Conservation (phyloP, 2,113 vertebrate species). For the Callopanchax toddi region DNA sequence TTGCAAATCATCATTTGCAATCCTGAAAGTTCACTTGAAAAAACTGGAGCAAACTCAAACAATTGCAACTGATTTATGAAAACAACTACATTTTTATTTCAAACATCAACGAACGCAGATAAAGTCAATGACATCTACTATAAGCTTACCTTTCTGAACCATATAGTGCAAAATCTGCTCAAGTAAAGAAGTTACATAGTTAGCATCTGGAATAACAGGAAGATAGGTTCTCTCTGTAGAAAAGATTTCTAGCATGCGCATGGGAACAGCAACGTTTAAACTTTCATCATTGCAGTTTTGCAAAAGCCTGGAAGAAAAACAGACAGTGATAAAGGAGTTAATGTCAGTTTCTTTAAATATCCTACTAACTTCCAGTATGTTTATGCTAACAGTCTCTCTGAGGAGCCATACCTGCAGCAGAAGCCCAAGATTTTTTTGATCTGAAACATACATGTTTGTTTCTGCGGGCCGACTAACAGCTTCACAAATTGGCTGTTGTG, state of each 20-base stretch:
- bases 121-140: too few relatives aligned
- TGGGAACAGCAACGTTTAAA: constrained; percentile 93
- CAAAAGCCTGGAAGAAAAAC: constrained; percentile 81
- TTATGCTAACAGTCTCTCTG: not conserved
- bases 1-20: too few relatives aligned
- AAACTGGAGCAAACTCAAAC: not conserved
- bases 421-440: constrained; percentile 94
- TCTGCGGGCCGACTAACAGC: constrained; percentile 87
- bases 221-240: constrained; percentile 91
- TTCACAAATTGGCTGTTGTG: constrained; percentile 89
- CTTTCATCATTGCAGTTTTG: constrained; percentile 87
- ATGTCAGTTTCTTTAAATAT: not conserved
- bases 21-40: too few relatives aligned
- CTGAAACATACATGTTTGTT: constrained; percentile 92
- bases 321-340: not conserved
- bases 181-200: constrained; percentile 86
- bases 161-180: constrained; percentile 99
- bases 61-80: too few relatives aligned
- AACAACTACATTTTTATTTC: not conserved
- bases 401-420: constrained; percentile 89
- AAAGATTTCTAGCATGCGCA: constrained; percentile 98
- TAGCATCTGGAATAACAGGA: constrained; percentile 86
- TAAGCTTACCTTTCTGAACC: constrained; percentile 90
- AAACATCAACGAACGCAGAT: not conserved
- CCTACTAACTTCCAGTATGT: not conserved